Evolutionary conservation across 2,113 vertebrate species (phyloP).

Genomic region (Phrynocephalus versicolor): DNA sequence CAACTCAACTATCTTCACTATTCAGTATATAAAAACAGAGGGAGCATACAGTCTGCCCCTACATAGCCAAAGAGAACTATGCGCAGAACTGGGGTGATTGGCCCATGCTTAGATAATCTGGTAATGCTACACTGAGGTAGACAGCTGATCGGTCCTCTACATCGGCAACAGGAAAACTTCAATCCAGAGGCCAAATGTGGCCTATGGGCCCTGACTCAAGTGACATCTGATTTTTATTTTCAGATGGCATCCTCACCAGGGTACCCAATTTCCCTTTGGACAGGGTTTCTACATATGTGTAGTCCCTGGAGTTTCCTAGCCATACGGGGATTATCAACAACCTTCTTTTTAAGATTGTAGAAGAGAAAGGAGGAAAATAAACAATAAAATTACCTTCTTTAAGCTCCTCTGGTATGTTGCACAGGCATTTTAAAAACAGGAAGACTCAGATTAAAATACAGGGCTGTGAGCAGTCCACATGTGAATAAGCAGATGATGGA

Average conservation of each 20-base stretch:
- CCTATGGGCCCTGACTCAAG: no score
- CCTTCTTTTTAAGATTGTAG: not conserved
- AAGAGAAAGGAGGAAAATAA: conserved; percentile 31
- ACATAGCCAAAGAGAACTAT: not conserved
- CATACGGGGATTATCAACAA: not conserved
- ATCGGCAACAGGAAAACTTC: no score
- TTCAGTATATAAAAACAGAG: not conserved
- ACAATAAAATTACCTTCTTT: conserved; percentile 82
- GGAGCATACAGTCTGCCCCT: not conserved
- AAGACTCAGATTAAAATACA: conserved; percentile 34
- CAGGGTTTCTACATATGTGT: not conserved
- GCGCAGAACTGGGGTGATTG: not conserved
- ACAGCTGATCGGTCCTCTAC: not conserved
- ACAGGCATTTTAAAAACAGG: conserved; percentile 52
- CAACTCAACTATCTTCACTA: not conserved
- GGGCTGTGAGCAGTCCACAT: conserved; percentile 32
- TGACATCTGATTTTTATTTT: no score
- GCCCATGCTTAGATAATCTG: not conserved
- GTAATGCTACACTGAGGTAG: not conserved
- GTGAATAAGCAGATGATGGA: not conserved
- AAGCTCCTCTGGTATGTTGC: conserved; percentile 84
- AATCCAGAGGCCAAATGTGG: no score
- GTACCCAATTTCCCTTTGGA: not conserved
- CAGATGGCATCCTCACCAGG: no score
- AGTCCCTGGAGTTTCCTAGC: not conserved